Evolutionary conservation across 2,113 vertebrate genomes (phyloP).

Genomic region (Grallaria varia): DNA sequence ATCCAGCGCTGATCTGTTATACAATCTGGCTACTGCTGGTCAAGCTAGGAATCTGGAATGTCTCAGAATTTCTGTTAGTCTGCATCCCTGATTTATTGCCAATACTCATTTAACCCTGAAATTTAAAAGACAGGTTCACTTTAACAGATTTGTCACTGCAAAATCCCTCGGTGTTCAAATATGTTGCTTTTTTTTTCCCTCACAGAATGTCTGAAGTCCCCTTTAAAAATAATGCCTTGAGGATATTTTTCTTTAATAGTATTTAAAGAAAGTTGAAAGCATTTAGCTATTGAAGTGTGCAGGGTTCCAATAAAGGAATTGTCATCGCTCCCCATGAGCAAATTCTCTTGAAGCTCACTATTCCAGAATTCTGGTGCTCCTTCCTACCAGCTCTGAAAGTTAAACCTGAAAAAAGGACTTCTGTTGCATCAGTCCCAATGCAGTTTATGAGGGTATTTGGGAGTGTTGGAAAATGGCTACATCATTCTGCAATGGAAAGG

Average conservation of each 20-base stretch:
- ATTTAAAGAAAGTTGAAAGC: slow-evolving; percentile 79
- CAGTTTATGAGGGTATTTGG: background rate
- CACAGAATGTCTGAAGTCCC: slow-evolving; percentile 71
- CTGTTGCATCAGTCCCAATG: background rate
- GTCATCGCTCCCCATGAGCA: slow-evolving; percentile 47
- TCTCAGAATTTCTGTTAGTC: slow-evolving; percentile 42
- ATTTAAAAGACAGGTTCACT: slow-evolving; percentile 50
- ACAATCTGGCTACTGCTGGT: background rate
- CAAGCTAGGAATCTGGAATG: slow-evolving; percentile 31
- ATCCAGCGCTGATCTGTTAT: background rate
- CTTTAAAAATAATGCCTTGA: slow-evolving; percentile 79
- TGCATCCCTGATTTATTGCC: slow-evolving; percentile 20
- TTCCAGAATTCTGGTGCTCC: slow-evolving; percentile 7
- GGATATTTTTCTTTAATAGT: slow-evolving; percentile 77
- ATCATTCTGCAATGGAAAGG: slow-evolving; percentile 24
- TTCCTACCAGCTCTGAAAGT: slow-evolving; percentile 29
- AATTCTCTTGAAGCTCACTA: slow-evolving; percentile 29
- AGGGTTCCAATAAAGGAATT: slow-evolving; percentile 72
- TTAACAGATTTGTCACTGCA: slow-evolving; percentile 60
- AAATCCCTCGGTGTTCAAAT: slow-evolving; percentile 67
- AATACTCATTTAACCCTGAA: slow-evolving; percentile 48
- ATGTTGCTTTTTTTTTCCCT: slow-evolving; percentile 41
- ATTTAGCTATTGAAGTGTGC: slow-evolving; percentile 68
- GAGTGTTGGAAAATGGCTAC: background rate
- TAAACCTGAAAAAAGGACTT: slow-evolving; percentile 12